Evolutionary conservation across 2,113 vertebrate genomes (phyloP).

Genomic region (Paradoxurus hermaphroditus): DNA sequence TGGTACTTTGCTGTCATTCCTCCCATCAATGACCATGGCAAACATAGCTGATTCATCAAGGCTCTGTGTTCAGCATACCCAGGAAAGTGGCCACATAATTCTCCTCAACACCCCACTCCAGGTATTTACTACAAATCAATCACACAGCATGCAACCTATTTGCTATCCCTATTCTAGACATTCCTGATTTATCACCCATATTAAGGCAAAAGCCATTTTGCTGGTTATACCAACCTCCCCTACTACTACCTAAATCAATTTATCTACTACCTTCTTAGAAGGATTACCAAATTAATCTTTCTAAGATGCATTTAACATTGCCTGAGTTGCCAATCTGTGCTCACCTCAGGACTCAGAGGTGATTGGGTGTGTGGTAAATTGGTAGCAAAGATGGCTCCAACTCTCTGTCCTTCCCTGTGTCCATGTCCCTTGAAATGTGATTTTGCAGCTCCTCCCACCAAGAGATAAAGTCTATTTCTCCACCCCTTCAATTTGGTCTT

Average conservation of each 20-base stretch:
- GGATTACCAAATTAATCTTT: slow-evolving; percentile 43
- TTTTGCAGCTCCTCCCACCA: not conserved
- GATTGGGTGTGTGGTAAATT: not conserved
- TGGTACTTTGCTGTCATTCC: not conserved
- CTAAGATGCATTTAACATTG: not conserved
- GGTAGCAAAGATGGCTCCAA: not conserved
- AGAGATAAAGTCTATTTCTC: not conserved
- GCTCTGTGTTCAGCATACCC: not conserved
- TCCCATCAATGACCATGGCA: not conserved
- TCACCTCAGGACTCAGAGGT: not conserved
- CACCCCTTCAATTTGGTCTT: not conserved
- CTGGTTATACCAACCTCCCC: not conserved
- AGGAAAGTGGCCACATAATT: slow-evolving; percentile 15
- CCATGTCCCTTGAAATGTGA: not conserved
- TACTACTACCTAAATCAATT: not conserved
- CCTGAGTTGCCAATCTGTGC: not conserved
- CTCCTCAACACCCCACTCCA: not conserved
- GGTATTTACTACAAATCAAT: not conserved
- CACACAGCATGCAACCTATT: not conserved
- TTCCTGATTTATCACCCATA: slow-evolving; percentile 35
- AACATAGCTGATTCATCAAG: not conserved
- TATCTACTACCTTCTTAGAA: slow-evolving; percentile 44
- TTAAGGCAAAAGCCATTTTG: slow-evolving; percentile 51
- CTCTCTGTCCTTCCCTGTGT: not conserved
- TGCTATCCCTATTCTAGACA: not conserved